Evolutionary conservation across 2,113 vertebrate species (phyloP), one percentile per base, ranked within the genome.

Genomic region (Ceyx cyanopectus): DNA sequence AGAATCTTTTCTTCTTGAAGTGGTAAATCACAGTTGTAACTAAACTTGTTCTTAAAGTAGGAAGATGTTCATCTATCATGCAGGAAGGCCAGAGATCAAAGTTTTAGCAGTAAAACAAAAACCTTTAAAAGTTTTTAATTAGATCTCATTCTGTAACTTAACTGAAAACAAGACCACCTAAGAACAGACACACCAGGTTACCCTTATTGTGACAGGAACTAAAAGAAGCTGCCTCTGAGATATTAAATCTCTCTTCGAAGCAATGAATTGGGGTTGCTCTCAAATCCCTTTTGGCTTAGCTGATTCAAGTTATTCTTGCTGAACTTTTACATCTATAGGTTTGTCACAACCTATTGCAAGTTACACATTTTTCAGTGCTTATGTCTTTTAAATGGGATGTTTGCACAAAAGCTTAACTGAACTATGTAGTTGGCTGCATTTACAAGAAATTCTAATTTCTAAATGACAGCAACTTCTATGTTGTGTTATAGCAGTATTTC

Each of bases 21-120:
- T 86, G 60, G 54, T 87, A 77, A 85, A 67, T 82, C 5, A 56
- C 21, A 68, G 51, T 88, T 46, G 34, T 62, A 75, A 88, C 40
- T 60, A 91, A 80, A 87, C 67, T 90, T 70, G 56, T 95, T 84
- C 84, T 73, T 48, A 76, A 87, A 95, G 45, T 70, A 27, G 86
- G 65, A 96, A 81, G 48, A 63, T 81, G 68, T 69, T 95, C 77
- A 14, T 92, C 3, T 67, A 58, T 94, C 70, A 83, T 74, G 20
- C 57, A 85, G 60, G 30, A 92, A 80, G 32, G 17, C 26, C 56
- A 63, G 68, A 79, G 68, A 87, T 95, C 77, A 91, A 77, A 91
- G 58, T 94, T 92, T 76, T 87, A 92, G 62, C 72, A 91, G 74
- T 90, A 87, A 69, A 97, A 87, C 94, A 26, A 95, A 95, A 95